Evolutionary conservation across 2,113 vertebrate species (phyloP).

Genomic region (Thomomys bottae): DNA sequence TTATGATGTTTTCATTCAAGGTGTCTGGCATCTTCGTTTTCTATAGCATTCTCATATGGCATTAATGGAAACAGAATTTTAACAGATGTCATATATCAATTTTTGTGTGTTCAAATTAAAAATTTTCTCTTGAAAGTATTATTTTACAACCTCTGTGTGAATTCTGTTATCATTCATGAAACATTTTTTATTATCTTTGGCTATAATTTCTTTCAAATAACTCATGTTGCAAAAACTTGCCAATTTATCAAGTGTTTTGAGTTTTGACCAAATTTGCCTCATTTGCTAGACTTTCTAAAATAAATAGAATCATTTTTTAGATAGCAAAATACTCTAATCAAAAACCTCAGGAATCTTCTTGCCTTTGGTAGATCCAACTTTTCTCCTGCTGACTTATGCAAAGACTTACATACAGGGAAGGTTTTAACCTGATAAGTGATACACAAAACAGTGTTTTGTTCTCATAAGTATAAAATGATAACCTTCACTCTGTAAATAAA

Average conservation of each 20-base stretch:
- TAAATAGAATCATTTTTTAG: background rate
- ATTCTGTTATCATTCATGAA: background rate
- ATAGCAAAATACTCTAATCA: background rate
- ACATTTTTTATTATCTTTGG: background rate
- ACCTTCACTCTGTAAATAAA: background rate
- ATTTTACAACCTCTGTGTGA: background rate
- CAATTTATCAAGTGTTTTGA: background rate
- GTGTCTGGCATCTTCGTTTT: background rate
- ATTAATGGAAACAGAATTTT: background rate
- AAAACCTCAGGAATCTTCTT: background rate
- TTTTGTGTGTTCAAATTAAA: background rate
- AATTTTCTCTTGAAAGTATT: background rate
- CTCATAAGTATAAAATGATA: background rate
- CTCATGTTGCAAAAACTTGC: background rate
- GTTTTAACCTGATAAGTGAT: background rate
- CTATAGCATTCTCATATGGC: background rate
- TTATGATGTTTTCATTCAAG: background rate
- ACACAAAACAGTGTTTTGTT: background rate
- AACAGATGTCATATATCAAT: background rate
- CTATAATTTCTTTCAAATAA: background rate
- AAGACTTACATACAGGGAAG: background rate
- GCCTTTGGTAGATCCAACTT: background rate
- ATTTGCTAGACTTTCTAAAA: background rate
- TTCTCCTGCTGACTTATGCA: background rate
- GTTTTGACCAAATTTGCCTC: background rate